Percentiles rank a stretch among this genome's conserved stretches.
These are phyloP conservation scores for Euproctis similis DNA, from an alignment of 2,888 invertebrate species.

Conservation along the genomic window DNA sequence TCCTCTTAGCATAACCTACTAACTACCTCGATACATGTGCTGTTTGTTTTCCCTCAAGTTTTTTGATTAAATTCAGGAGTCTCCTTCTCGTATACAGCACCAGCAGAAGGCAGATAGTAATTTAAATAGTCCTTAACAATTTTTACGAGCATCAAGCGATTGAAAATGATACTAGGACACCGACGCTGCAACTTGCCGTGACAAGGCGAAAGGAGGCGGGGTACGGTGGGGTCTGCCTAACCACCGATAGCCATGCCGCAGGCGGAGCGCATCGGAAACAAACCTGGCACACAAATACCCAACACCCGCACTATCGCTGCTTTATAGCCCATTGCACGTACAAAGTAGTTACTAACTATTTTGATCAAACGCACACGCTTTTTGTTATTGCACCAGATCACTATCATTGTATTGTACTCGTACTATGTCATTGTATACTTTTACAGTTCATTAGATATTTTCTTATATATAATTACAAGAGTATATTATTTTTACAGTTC, in stretches of 20 bases:
- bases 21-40: constrained; percentile 62
- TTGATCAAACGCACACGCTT: too few species aligned
- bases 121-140: constrained; percentile 73
- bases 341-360: constrained; percentile 14
- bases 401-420: constrained; percentile 4
- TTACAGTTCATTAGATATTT: too few species aligned
- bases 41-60: constrained; percentile 65
- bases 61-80: constrained; percentile 76
- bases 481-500: constrained; percentile 6
- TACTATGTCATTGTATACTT: background rate
- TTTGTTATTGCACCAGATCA: constrained; percentile 12
- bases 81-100: constrained; percentile 90
- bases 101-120: constrained; percentile 84
- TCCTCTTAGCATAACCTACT: constrained; percentile 66
- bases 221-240: constrained; percentile 56
- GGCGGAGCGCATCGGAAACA: constrained; percentile 32
- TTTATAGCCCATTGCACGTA: constrained; percentile 27
- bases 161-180: constrained; percentile 64
- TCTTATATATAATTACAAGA: too few species aligned
- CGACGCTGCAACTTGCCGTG: constrained; percentile 58
- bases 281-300: constrained; percentile 47
- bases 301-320: constrained; percentile 43
- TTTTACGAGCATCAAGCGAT: constrained; percentile 76
- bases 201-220: constrained; percentile 70
- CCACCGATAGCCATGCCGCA: constrained; percentile 57